Evolutionary conservation across 2,888 invertebrate genomes (phyloP).

Genomic region (Amphipyra tragopoginis): DNA sequence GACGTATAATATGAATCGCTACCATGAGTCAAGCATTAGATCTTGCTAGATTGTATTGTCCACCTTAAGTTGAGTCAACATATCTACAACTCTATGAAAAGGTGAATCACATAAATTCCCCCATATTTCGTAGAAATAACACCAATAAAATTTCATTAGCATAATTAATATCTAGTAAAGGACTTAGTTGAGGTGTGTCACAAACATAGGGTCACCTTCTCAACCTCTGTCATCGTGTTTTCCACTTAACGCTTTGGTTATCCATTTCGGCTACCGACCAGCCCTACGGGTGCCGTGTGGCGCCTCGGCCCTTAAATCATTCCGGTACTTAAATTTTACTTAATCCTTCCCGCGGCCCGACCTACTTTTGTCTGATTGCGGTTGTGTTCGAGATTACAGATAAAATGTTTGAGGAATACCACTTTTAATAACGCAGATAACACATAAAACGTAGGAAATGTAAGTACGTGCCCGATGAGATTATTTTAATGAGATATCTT

Average conservation of each 20-base stretch:
- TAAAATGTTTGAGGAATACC: conserved; percentile 67
- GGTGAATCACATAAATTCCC: conserved; percentile 41
- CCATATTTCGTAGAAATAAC: conserved; percentile 1
- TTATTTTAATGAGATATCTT: conserved; percentile 46
- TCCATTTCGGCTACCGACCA: conserved; percentile 21
- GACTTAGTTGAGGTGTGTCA: conserved; percentile 10
- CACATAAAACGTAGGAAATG: conserved; percentile 46
- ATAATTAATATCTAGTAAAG: neutral
- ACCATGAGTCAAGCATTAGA: conserved; percentile 29
- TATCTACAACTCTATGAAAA: neutral
- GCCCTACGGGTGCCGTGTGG: conserved; percentile 48
- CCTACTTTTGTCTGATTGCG: conserved; percentile 72
- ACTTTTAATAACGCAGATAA: conserved; percentile 49
- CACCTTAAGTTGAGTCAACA: conserved; percentile 30
- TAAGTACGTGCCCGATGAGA: conserved; percentile 34
- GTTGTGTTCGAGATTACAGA: conserved; percentile 71
- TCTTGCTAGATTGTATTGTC: conserved; percentile 2
- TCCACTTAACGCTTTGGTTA: conserved; percentile 17
- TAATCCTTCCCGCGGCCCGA: conserved; percentile 71
- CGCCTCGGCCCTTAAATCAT: conserved; percentile 65
- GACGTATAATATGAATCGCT: too few species aligned
- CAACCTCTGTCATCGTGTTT: conserved; percentile 18
- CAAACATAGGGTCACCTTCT: neutral
- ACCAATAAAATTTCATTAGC: conserved; percentile 5
- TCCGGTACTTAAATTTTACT: conserved; percentile 76